phyloP scores from a whole-genome alignment of 2,888 invertebrate species.

The Autographa gamma region DNA sequence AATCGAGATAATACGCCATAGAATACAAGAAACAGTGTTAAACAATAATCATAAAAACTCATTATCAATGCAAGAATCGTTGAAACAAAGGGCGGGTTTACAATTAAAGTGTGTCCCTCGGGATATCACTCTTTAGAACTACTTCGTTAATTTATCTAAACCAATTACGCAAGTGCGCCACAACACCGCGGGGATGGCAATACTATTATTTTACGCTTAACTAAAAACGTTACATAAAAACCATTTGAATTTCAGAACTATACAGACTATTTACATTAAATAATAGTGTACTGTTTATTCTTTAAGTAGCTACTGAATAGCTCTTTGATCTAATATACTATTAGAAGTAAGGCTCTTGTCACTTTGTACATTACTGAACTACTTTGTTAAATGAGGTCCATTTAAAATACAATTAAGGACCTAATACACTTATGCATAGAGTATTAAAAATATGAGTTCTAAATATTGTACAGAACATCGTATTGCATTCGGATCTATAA shows the following conservation, averaged over 20 bases:
- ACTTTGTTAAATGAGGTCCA: no score
- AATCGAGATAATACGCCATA: not conserved
- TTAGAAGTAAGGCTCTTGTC: not conserved
- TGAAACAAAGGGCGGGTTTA: constrained; percentile 74
- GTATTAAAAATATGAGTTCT: no score
- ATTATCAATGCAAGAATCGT: constrained; percentile 76
- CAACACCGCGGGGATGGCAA: constrained; percentile 74
- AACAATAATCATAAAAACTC: constrained; percentile 61
- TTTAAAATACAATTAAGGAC: no score
- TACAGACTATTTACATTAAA: not conserved
- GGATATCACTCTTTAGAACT: constrained; percentile 84
- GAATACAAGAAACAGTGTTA: constrained; percentile 39
- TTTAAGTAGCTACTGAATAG: not conserved
- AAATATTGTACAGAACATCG: no score
- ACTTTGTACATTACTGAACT: no score
- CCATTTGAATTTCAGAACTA: constrained; percentile 19
- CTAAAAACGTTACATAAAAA: constrained; percentile 64
- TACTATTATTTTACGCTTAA: constrained; percentile 79
- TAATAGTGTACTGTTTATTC: not conserved
- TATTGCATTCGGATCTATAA: no score
- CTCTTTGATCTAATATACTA: no score
- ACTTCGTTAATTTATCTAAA: constrained; percentile 87
- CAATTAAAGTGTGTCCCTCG: constrained; percentile 81
- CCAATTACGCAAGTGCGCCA: constrained; percentile 84
- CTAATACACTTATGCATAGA: no score